These are phyloP conservation scores for Heptranchias perlo DNA, from an alignment of 2,113 vertebrate species.

Conservation along the genomic window DNA sequence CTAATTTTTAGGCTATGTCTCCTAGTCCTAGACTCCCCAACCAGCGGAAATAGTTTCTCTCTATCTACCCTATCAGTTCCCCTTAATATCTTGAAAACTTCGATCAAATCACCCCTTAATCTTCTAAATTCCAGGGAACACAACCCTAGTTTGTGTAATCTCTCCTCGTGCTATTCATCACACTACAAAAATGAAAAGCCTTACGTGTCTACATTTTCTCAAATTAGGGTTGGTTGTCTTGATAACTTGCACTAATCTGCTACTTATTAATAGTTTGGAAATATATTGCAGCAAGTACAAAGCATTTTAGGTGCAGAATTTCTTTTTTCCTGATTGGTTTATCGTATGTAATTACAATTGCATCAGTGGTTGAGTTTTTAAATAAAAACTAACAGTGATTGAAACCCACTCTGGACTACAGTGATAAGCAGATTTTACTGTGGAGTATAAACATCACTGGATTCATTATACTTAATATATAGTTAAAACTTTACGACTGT, in stretches of 20 bases:
- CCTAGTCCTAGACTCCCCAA: too few relatives aligned
- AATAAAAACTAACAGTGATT: conserved; percentile 11
- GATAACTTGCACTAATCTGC: not conserved
- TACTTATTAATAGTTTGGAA: not conserved
- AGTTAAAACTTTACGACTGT: not conserved
- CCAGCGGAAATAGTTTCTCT: too few relatives aligned
- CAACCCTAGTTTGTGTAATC: too few relatives aligned
- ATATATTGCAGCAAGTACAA: not conserved
- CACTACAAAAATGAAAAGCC: not conserved
- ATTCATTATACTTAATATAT: not conserved
- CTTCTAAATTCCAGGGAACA: too few relatives aligned
- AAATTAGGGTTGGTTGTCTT: not conserved
- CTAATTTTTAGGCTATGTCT: too few relatives aligned
- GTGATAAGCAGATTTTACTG: conserved; percentile 5
- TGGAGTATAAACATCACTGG: not conserved
- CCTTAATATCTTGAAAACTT: too few relatives aligned
- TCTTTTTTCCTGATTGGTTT: conserved; percentile 6
- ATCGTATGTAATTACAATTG: not conserved
- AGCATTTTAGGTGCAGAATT: not conserved
- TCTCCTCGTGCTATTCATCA: not conserved
- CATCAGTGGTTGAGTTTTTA: not conserved
- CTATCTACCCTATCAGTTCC: too few relatives aligned
- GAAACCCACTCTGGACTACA: not conserved
- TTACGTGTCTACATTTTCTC: not conserved
- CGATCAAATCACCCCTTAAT: too few relatives aligned